Percentiles rank a stretch among this genome's conserved stretches.
Conservation (phyloP, 2,113 vertebrate species). For the Australoheros scitulus region DNA sequence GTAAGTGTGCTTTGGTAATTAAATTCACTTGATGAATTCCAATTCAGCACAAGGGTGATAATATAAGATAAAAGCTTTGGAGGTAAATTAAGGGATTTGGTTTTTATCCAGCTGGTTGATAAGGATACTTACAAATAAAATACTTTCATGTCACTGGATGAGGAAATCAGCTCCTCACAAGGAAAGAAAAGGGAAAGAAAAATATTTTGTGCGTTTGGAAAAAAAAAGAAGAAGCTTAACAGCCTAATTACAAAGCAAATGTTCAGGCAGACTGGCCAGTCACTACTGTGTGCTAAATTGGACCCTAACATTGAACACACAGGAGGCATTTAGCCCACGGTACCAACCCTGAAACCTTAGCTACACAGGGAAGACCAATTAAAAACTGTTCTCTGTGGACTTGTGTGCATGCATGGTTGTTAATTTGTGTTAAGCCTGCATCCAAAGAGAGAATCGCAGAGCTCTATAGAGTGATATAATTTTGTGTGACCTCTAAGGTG, state of each 20-base stretch:
- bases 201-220: background rate
- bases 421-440: constrained; percentile 32
- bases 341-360: constrained; percentile 50
- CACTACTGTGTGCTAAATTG: constrained; percentile 62
- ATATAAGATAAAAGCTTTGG: background rate
- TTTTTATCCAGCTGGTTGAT: background rate
- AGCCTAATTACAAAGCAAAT: constrained; percentile 59
- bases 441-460: constrained; percentile 15
- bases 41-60: background rate
- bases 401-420: constrained; percentile 19
- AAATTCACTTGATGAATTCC: background rate
- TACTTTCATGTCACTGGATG: background rate
- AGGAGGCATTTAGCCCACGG: constrained; percentile 57
- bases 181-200: constrained; percentile 2
- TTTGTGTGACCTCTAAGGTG: background rate
- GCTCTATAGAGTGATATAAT: constrained; percentile 16
- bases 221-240: constrained; percentile 17
- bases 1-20: constrained; percentile 6
- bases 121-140: background rate
- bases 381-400: constrained; percentile 48
- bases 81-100: no score
- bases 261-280: constrained; percentile 38
- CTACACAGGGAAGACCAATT: constrained; percentile 62
- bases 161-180: background rate
- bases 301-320: constrained; percentile 54